These are phyloP conservation scores for Blomia tropicalis DNA, from an alignment of 2,888 invertebrate species.

Conservation along the genomic window DNA sequence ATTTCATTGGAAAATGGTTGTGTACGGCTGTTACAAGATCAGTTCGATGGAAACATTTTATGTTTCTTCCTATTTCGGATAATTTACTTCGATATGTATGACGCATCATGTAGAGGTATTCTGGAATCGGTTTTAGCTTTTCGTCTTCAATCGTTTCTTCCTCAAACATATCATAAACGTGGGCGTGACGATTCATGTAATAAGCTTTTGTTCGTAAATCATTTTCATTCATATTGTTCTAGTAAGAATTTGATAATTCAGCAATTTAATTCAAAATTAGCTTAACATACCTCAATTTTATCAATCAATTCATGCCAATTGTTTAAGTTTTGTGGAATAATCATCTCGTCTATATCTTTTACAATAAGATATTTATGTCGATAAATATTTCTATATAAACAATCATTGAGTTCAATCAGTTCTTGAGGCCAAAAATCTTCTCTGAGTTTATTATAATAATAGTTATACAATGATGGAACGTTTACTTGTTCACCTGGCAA, in stretches of 20 bases:
- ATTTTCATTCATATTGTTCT: neutral
- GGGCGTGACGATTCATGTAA: neutral
- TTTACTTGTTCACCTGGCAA: conserved; percentile 11
- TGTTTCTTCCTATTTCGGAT: neutral
- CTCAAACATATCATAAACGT: conserved; percentile 16
- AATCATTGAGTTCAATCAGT: conserved; percentile 19
- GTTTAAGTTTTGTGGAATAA: neutral
- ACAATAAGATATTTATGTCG: conserved; percentile 7
- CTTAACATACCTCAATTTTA: neutral
- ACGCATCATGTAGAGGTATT: conserved; percentile 14
- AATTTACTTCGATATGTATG: conserved; percentile 12
- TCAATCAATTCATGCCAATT: conserved; percentile 16
- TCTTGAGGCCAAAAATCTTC: conserved; percentile 7
- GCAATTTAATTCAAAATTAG: no score
- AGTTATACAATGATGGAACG: conserved; percentile 10
- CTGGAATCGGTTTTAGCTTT: neutral
- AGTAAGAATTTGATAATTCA: no score
- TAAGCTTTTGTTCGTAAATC: neutral
- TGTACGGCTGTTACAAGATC: neutral
- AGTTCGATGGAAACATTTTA: conserved; percentile 16
- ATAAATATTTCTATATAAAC: conserved; percentile 17
- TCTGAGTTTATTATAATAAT: neutral
- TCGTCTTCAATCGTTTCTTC: neutral
- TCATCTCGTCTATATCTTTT: conserved; percentile 17
- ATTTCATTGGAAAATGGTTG: conserved; percentile 13